Evolutionary conservation across 2,888 invertebrate genomes (phyloP), one percentile per base, ranked within the genome.

Genomic region (Tachina grossa): DNA sequence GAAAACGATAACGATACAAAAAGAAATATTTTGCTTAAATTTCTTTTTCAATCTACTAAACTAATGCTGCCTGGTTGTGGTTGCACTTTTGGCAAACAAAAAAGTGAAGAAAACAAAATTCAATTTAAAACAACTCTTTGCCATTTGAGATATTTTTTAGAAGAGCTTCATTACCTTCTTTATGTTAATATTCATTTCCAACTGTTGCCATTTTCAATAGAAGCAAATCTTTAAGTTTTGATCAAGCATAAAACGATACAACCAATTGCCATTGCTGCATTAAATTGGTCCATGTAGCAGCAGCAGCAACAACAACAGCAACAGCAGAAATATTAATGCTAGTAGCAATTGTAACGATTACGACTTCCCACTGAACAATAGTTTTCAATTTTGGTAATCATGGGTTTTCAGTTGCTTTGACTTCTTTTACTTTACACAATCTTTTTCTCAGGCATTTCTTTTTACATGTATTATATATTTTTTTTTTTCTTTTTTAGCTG

Each of bases 341-440:
- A 61, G 41, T 61, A 13, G 41, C 77, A 78, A 61, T 53, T 63
- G 47, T 19, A 51, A 59, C 41, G 9, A n/a, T 65, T 55, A 19
- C 53, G 39, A 63, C n/a, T 51, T 19, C 51, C n/a, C 55, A 53
- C 53, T n/a, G n/a, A 39, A 68, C 68, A 75, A 68, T 81, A 53
- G 68, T 53, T 61, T 68, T 41, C 59, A 72, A 59, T 83, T 84
- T 79, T 65, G 75, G 65, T 76, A 80, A 80, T 84, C 75, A 76
- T 80, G 57, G 69, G 75, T 65, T 80, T 53, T 59, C 66, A 78
- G 77, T 51, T 83, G 71, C 71, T 61, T 66, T 69, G 79, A 69
- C 55, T 78, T 74, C 41, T 74, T 61, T 55, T 76, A 65, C 53
- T 49, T 76, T n/a, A 31, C 31, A 31, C 31, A 31, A 31, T 31